phyloP scores from a whole-genome alignment of 2,113 vertebrate genomes.

The Capreolus pygargus region DNA sequence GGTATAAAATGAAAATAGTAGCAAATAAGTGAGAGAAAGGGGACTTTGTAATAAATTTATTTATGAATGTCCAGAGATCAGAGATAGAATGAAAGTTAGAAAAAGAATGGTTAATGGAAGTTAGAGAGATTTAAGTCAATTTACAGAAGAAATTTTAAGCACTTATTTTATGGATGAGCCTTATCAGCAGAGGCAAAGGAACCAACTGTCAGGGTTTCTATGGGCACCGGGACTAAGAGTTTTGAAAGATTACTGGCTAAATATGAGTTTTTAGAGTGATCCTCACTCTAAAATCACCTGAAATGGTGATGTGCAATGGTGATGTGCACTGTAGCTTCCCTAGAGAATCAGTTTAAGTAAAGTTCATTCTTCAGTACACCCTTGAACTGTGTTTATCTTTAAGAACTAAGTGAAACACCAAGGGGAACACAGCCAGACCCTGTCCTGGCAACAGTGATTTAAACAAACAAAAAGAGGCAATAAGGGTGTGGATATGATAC shows the following conservation, averaged over 20 bases:
- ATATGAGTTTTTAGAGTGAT: not conserved
- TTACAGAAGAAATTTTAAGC: not conserved
- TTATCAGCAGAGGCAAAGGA: not conserved
- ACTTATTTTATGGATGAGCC: not conserved
- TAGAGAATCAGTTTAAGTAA: not conserved
- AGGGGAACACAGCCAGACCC: not conserved
- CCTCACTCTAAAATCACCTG: not conserved
- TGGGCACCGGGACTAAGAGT: not conserved
- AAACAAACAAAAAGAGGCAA: not conserved
- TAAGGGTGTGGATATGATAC: not conserved
- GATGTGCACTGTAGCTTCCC: not conserved
- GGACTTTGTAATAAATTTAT: not conserved
- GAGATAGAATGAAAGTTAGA: not conserved
- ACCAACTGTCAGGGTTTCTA: not conserved
- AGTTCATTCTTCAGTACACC: not conserved
- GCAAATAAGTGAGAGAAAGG: not conserved
- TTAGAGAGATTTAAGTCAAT: not conserved
- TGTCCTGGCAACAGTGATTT: not conserved
- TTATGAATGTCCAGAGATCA: not conserved
- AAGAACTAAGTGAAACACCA: not conserved
- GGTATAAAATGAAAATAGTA: not conserved
- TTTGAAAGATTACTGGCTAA: not conserved
- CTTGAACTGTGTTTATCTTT: not conserved
- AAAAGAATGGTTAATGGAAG: not conserved
- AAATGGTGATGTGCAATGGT: not conserved